Evolutionary conservation across 2,888 invertebrate species (phyloP).

Genomic region (Salticus scenicus): DNA sequence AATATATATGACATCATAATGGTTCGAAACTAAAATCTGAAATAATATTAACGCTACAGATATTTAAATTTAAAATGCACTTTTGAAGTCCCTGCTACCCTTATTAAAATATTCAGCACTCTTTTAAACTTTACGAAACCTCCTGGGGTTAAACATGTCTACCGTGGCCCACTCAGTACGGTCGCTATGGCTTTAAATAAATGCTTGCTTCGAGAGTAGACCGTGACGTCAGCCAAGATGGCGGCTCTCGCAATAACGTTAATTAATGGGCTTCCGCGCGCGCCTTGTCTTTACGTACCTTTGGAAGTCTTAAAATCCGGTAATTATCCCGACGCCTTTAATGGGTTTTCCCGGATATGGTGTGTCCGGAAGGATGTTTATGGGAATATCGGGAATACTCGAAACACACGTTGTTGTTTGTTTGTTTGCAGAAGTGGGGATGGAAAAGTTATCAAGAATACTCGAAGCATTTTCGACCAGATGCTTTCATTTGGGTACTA

Average conservation of each 20-base stretch:
- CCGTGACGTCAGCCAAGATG: conserved; percentile 66
- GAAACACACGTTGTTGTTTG: background rate
- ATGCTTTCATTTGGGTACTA: background rate
- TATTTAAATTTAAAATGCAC: conserved; percentile 12
- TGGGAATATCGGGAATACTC: conserved; percentile 65
- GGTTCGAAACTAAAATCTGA: background rate
- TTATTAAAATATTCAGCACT: conserved; percentile 17
- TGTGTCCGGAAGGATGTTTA: conserved; percentile 56
- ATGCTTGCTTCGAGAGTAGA: conserved; percentile 59
- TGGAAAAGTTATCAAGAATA: background rate
- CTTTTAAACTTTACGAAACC: background rate
- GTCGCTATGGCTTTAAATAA: conserved; percentile 44
- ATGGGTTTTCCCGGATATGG: conserved; percentile 57
- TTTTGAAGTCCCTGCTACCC: background rate
- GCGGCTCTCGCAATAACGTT: conserved; percentile 66
- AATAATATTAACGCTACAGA: background rate
- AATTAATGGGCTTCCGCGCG: conserved; percentile 64
- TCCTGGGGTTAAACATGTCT: conserved; percentile 31
- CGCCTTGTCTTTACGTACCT: conserved; percentile 65
- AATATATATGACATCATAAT: background rate
- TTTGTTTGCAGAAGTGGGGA: background rate
- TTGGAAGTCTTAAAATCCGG: conserved; percentile 67
- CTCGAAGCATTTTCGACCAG: background rate
- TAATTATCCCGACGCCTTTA: conserved; percentile 65
- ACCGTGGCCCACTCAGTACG: background rate